Percentiles rank a stretch among this genome's conserved stretches.
Evolutionary conservation across 2,888 invertebrate genomes (phyloP).

Genomic region (Aelia acuminata): DNA sequence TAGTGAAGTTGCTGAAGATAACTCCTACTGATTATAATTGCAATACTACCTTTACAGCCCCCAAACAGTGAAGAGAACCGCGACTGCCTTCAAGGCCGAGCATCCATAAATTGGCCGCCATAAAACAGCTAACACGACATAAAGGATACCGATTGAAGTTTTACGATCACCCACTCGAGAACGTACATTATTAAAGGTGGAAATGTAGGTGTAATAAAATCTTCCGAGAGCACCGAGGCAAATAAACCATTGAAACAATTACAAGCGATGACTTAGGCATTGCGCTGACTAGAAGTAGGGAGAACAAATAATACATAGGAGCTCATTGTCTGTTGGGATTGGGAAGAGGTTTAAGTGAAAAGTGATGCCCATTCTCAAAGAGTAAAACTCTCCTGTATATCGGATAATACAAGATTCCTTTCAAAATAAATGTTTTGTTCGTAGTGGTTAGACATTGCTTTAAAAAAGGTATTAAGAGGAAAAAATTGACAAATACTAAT

Average conservation of each 20-base stretch:
- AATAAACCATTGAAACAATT: slow-evolving; percentile 17
- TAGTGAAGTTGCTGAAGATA: background rate
- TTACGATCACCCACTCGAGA: background rate
- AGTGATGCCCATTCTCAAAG: too few species aligned
- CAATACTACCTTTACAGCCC: background rate
- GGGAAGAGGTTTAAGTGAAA: too few species aligned
- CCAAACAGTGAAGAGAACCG: background rate
- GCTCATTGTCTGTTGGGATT: too few species aligned
- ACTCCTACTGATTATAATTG: background rate
- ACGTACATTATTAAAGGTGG: slow-evolving; percentile 18
- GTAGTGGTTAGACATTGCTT: too few species aligned
- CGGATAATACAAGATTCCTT: too few species aligned
- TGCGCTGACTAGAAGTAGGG: too few species aligned
- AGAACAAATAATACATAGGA: too few species aligned
- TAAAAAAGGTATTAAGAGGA: too few species aligned
- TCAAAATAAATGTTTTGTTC: too few species aligned
- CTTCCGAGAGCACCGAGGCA: background rate
- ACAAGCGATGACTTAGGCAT: background rate
- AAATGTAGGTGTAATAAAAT: background rate
- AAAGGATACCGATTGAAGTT: background rate
- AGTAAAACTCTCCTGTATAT: too few species aligned
- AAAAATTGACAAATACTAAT: too few species aligned
- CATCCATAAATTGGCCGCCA: background rate
- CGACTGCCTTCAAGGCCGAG: background rate
- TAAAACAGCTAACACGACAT: background rate